phyloP scores from a whole-genome alignment of 2,888 invertebrate species.

The Druceiella hillmani region DNA sequence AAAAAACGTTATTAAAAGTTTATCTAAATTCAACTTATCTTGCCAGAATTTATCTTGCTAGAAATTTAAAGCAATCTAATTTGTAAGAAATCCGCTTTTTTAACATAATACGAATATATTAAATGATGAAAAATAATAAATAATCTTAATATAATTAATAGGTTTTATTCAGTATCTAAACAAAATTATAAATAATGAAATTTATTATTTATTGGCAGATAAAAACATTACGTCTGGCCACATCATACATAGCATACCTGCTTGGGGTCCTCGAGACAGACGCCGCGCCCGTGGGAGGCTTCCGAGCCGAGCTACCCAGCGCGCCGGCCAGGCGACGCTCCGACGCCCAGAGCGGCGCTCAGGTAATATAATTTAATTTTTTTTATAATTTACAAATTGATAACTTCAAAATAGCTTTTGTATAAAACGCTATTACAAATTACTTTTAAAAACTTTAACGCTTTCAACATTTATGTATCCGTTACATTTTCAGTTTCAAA shows the following conservation, averaged over 20 bases:
- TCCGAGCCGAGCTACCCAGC: slow-evolving; percentile 75
- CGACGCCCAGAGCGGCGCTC: slow-evolving; percentile 28
- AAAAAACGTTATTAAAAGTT: too few relatives aligned
- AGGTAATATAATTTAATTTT: too few relatives aligned
- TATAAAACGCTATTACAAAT: too few relatives aligned
- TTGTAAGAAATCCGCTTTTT: too few relatives aligned
- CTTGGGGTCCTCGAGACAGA: slow-evolving; percentile 86
- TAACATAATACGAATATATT: not conserved
- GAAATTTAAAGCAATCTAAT: too few relatives aligned
- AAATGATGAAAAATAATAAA: slow-evolving; percentile 1
- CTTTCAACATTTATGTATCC: too few relatives aligned
- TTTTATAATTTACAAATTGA: too few relatives aligned
- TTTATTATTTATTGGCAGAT: slow-evolving; percentile 62
- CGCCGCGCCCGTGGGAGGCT: slow-evolving; percentile 75
- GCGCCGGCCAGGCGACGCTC: slow-evolving; percentile 42
- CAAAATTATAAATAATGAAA: slow-evolving; percentile 8
- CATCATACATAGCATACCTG: slow-evolving; percentile 87
- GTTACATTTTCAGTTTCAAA: too few relatives aligned
- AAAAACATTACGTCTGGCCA: slow-evolving; percentile 89
- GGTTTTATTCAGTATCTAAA: not conserved
- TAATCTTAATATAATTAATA: slow-evolving; percentile 4
- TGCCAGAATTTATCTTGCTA: too few relatives aligned
- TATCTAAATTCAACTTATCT: too few relatives aligned
- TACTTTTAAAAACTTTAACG: too few relatives aligned
- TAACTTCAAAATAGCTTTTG: too few relatives aligned